A percentile compares a stretch with the other conserved stretches of the same genome.
Evolutionary conservation across 2,888 invertebrate species (phyloP).

Genomic region (Drosophila sordidapex): DNA sequence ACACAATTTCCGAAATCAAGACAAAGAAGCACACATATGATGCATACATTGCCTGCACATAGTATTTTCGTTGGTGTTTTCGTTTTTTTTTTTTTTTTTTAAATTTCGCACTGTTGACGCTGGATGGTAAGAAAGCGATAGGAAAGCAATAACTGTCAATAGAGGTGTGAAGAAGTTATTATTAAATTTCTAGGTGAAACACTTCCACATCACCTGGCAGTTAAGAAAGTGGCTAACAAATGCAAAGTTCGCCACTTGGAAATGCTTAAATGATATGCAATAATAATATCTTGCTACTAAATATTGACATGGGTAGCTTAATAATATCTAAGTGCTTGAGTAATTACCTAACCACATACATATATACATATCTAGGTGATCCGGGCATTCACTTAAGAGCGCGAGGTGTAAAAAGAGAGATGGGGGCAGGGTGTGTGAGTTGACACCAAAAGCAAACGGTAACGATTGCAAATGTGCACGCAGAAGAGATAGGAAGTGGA

Average conservation of each 20-base stretch:
- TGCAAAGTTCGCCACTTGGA: background rate
- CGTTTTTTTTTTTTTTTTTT: background rate
- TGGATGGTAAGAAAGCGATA: no score
- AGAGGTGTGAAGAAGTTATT: background rate
- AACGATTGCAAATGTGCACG: background rate
- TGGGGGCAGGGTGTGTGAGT: background rate
- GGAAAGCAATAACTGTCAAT: background rate
- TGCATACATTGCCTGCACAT: background rate
- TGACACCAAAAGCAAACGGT: conserved; percentile 8
- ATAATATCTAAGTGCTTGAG: background rate
- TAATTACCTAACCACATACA: background rate
- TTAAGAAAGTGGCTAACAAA: background rate
- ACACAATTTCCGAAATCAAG: conserved; percentile 19
- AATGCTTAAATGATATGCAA: background rate
- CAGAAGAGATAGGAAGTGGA: background rate
- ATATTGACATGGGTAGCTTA: background rate
- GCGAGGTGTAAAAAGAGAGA: background rate
- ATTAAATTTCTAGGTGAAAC: background rate
- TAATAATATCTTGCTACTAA: background rate
- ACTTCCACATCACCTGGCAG: background rate
- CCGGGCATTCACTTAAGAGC: background rate
- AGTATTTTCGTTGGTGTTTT: background rate
- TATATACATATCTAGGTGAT: background rate
- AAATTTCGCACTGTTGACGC: no score
- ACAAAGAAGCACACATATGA: background rate